Conservation (phyloP, 2,888 invertebrate genomes). For the Hemithea aestivaria region DNA sequence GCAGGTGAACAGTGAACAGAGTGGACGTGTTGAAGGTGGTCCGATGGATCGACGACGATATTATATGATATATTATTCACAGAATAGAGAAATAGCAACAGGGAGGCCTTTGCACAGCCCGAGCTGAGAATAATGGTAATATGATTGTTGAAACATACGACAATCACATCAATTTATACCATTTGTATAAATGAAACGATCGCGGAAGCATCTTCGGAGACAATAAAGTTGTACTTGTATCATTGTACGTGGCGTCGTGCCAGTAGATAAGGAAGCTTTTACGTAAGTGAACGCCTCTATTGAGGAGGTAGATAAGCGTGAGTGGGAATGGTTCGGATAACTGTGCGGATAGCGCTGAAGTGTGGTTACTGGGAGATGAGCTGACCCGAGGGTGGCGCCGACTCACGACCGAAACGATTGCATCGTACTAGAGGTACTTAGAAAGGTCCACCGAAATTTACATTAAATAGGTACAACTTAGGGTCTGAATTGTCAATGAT, state of each 20-base stretch:
- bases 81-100: too few relatives aligned
- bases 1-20: too few relatives aligned
- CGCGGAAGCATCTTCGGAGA: conserved; percentile 21
- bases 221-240: conserved; percentile 24
- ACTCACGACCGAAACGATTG: conserved; percentile 41
- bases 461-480: too few relatives aligned
- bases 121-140: too few relatives aligned
- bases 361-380: conserved; percentile 39
- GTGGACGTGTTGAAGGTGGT: too few relatives aligned
- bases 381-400: conserved; percentile 37
- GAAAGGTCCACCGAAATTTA: too few relatives aligned
- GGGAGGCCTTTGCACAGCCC: too few relatives aligned
- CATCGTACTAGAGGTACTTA: too few relatives aligned
- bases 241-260: conserved; percentile 24
- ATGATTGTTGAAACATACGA: conserved; percentile 15
- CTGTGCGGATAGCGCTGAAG: conserved; percentile 35
- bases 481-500: too few relatives aligned
- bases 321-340: conserved; percentile 20
- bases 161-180: too few relatives aligned
- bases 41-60: too few relatives aligned
- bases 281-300: conserved; percentile 23
- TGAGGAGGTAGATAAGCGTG: conserved; percentile 20
- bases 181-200: conserved; percentile 17
- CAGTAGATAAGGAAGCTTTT: conserved; percentile 28
- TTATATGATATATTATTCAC: too few relatives aligned